phyloP scores from a whole-genome alignment of 2,113 vertebrate species.

The Desmodus rotundus region DNA sequence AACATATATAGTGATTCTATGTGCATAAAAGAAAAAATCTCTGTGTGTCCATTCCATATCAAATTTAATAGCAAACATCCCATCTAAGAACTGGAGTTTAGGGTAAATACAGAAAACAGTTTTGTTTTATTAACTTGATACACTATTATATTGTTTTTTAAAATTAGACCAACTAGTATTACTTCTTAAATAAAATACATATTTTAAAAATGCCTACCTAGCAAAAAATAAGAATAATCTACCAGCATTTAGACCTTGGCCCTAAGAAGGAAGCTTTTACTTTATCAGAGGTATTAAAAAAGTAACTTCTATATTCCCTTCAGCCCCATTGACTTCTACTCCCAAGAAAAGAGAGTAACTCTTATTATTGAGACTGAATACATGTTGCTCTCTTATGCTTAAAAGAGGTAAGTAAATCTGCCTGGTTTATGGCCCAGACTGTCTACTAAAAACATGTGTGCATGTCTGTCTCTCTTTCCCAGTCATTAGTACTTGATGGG shows the following conservation, averaged over 20 bases:
- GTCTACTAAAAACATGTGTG: neutral
- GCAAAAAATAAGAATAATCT: neutral
- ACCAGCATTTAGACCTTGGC: neutral
- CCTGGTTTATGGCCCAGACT: neutral
- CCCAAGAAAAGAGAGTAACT: neutral
- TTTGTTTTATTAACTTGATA: neutral
- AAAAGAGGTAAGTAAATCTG: neutral
- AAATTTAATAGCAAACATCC: constrained; percentile 19
- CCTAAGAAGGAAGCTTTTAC: neutral
- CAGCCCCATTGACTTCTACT: neutral
- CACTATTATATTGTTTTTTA: neutral
- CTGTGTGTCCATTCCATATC: neutral
- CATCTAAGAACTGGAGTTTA: neutral
- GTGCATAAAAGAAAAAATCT: neutral
- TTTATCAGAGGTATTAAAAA: neutral
- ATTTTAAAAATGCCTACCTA: neutral
- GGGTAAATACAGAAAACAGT: neutral
- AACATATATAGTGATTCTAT: neutral
- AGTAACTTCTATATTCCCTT: neutral
- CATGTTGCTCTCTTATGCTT: neutral
- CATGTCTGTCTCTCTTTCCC: neutral
- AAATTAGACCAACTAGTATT: neutral
- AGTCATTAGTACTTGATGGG: neutral
- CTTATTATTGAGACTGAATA: neutral
- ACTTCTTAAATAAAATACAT: constrained; percentile 1